Conservation (phyloP, 2,113 vertebrate species). For the Litocranius walleri region DNA sequence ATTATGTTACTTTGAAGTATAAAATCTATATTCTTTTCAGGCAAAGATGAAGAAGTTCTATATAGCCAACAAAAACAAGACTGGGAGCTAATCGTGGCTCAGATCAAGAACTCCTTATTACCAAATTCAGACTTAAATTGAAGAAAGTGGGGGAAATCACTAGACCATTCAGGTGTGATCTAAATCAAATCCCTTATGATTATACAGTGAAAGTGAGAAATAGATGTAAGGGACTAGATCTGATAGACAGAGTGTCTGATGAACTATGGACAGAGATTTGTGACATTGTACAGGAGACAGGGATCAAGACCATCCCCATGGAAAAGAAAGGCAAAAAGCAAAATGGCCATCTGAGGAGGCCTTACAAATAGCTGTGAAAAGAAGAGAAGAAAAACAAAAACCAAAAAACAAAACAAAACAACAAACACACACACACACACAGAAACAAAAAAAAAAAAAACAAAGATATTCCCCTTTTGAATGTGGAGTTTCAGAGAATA, state of each 20-base stretch:
- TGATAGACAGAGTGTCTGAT: not conserved
- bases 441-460: not conserved
- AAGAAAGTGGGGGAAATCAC: not conserved
- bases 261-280: not conserved
- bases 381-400: not conserved
- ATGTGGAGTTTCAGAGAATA: not conserved
- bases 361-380: not conserved
- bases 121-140: not conserved
- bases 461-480: not conserved
- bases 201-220: not conserved
- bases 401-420: too few species aligned
- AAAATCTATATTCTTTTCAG: not conserved
- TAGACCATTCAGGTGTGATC: not conserved
- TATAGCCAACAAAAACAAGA: not conserved
- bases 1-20: not conserved
- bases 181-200: not conserved
- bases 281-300: not conserved
- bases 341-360: not conserved
- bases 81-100: not conserved
- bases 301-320: not conserved
- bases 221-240: not conserved
- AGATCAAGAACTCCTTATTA: not conserved
- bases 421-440: too few species aligned
- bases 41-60: not conserved
- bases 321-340: not conserved